These are phyloP conservation scores for Columba livia DNA, from an alignment of 2,113 vertebrate genomes.

Conservation along the genomic window DNA sequence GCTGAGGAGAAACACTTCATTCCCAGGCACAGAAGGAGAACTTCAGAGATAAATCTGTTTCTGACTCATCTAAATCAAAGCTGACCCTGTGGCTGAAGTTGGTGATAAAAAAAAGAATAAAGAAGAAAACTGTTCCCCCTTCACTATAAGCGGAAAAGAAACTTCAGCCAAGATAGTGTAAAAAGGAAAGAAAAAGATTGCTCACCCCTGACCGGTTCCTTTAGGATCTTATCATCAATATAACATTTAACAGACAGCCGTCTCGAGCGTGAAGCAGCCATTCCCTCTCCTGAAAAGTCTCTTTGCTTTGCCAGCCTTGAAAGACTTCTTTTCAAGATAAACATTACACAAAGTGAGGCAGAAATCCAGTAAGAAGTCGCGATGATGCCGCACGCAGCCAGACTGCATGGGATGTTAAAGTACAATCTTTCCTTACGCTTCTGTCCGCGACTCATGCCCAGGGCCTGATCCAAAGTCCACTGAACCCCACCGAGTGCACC, in stretches of 20 bases:
- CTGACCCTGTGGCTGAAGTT: slow-evolving; percentile 34
- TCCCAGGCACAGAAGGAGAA: slow-evolving; percentile 40
- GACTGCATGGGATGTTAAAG: neutral
- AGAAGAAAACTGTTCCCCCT: slow-evolving; percentile 18
- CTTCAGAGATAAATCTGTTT: slow-evolving; percentile 48
- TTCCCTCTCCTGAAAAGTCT: neutral
- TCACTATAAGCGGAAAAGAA: slow-evolving; percentile 18
- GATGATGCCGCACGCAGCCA: neutral
- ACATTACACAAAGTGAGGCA: neutral
- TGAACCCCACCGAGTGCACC: neutral
- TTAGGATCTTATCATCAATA: slow-evolving; percentile 49
- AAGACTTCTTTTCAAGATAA: slow-evolving; percentile 12
- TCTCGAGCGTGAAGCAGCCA: neutral
- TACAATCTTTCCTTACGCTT: neutral
- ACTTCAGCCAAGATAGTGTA: slow-evolving; percentile 45
- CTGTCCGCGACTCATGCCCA: neutral
- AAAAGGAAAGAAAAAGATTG: slow-evolving; percentile 40
- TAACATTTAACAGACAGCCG: slow-evolving; percentile 34
- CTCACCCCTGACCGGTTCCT: neutral
- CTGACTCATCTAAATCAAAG: slow-evolving; percentile 57
- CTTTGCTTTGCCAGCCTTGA: slow-evolving; percentile 6
- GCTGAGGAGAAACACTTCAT: slow-evolving; percentile 14
- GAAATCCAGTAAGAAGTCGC: neutral
- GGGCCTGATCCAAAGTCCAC: neutral
- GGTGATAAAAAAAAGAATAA: neutral